Percentiles rank a stretch among this genome's conserved stretches.
phyloP scores from a whole-genome alignment of 1,140 invertebrate genomes.

The Oreohelix idahoensis region DNA sequence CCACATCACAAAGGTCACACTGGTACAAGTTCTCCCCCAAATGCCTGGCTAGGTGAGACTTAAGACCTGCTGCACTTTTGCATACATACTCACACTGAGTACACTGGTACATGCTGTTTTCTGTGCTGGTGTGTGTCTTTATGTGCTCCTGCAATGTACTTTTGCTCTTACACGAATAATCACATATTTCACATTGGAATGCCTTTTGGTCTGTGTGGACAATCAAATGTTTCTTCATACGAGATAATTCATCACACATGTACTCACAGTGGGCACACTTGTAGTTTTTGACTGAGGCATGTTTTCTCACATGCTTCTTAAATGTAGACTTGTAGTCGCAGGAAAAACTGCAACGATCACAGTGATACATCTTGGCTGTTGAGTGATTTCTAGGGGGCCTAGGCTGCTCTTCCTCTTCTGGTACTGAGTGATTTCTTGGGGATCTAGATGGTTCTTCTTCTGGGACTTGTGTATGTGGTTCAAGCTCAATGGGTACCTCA shows the following conservation, averaged over 20 bases:
- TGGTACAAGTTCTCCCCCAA: neutral
- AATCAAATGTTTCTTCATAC: constrained; percentile 29
- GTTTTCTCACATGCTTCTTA: constrained; percentile 20
- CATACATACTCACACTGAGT: neutral
- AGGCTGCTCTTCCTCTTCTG: neutral
- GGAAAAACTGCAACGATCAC: neutral
- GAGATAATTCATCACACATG: constrained; percentile 12
- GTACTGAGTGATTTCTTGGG: constrained; percentile 27
- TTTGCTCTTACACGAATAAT: constrained; percentile 25
- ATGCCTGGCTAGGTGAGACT: constrained; percentile 24
- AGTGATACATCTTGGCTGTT: constrained; percentile 30
- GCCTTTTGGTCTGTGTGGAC: constrained; percentile 11
- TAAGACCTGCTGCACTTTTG: constrained; percentile 17
- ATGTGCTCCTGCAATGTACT: neutral
- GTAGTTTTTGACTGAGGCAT: neutral
- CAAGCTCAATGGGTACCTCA: neutral
- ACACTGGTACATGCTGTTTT: constrained; percentile 11
- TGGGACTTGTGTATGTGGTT: neutral
- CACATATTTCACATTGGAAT: constrained; percentile 14
- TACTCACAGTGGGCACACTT: constrained; percentile 35
- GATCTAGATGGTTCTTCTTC: neutral
- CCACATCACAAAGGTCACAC: constrained; percentile 19
- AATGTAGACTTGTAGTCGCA: constrained; percentile 27
- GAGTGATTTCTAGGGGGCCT: constrained; percentile 18
- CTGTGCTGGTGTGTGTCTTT: neutral